A percentile compares a stretch with the other conserved stretches of the same genome.
Evolutionary conservation across 2,797 vertebrate species (phyloP).

Genomic region (Trachops cirrhosus): DNA sequence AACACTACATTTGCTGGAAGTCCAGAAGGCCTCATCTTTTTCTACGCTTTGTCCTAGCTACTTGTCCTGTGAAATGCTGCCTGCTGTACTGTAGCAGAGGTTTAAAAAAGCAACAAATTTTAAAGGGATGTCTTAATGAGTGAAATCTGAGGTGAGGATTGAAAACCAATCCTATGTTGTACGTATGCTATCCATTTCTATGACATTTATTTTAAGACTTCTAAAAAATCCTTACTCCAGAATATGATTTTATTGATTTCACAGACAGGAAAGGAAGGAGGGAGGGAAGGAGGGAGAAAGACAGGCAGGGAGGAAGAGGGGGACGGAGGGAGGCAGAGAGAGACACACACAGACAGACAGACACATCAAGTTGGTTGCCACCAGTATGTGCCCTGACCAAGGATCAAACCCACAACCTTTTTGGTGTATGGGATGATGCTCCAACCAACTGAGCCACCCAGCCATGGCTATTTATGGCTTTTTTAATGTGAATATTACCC

Average conservation of each 20-base stretch:
- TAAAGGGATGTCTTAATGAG: background rate
- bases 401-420: background rate
- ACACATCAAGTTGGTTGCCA: background rate
- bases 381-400: background rate
- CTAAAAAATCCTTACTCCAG: background rate
- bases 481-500: background rate
- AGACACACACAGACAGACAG: background rate
- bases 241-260: background rate
- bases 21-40: background rate
- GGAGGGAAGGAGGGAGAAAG: too few relatives aligned
- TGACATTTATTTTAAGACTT: conserved; percentile 1
- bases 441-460: background rate
- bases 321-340: too few relatives aligned
- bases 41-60: background rate
- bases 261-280: background rate
- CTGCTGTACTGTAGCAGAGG: background rate
- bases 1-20: background rate
- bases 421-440: background rate
- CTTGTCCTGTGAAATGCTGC: background rate
- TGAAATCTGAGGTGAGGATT: background rate
- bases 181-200: background rate
- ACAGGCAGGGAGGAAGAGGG: too few relatives aligned
- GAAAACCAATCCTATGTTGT: background rate
- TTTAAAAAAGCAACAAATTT: conserved; percentile 1
- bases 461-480: background rate